Conservation (phyloP, 37 sponge, comb jelly and placozoan genomes). For the Ephydatia muelleri region DNA sequence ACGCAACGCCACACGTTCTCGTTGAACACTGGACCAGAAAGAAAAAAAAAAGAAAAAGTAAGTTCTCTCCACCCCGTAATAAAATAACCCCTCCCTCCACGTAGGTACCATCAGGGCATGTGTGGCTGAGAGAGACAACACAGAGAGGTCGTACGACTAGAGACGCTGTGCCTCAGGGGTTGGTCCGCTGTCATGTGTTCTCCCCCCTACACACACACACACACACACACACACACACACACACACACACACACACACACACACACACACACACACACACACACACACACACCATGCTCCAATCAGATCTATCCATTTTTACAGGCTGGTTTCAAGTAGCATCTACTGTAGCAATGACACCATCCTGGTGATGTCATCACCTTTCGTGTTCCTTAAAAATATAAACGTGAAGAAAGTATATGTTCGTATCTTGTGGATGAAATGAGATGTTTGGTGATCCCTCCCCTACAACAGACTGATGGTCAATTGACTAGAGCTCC, state of each 20-base stretch:
- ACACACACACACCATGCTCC: too few species aligned
- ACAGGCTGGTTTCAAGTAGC: not conserved
- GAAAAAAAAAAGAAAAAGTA: too few species aligned
- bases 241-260: too few species aligned
- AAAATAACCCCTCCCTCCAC: not conserved
- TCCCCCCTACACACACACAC: conserved; percentile 24
- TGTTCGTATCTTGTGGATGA: too few species aligned
- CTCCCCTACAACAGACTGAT: not conserved
- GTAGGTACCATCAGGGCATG: conserved; percentile 68
- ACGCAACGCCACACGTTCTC: not conserved
- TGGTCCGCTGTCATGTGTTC: conserved; percentile 32
- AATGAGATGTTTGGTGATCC: not conserved
- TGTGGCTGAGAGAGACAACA: conserved; percentile 69
- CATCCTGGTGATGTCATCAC: too few species aligned
- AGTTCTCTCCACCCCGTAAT: too few species aligned
- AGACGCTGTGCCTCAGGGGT: conserved; percentile 33
- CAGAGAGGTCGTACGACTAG: conserved; percentile 34
- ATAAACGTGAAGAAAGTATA: too few species aligned
- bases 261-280: too few species aligned
- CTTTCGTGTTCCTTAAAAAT: too few species aligned
- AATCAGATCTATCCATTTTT: not conserved
- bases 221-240: not conserved
- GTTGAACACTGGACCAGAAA: conserved; percentile 24
- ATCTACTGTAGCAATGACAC: not conserved
- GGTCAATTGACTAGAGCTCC: not conserved